These are phyloP conservation scores for Trisateles emortualis DNA, from an alignment of 2,888 invertebrate genomes.

Conservation along the genomic window DNA sequence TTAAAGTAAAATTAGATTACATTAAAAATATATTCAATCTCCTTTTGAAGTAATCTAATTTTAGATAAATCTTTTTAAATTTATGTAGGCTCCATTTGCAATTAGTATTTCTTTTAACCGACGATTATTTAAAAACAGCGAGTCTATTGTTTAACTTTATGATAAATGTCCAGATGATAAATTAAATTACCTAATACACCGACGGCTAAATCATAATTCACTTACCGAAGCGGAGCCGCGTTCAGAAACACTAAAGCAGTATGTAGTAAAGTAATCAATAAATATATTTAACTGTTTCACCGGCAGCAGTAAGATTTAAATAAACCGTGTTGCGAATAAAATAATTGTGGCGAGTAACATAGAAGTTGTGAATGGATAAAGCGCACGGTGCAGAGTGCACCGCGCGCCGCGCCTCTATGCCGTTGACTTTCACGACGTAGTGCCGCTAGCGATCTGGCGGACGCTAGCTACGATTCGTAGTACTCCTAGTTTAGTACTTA, in stretches of 20 bases:
- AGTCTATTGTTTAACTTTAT: not conserved
- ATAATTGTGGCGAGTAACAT: not conserved
- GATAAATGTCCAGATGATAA: not conserved
- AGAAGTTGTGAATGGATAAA: slow-evolving; percentile 4
- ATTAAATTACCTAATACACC: not conserved
- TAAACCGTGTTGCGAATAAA: not conserved
- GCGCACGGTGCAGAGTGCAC: not conserved
- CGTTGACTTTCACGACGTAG: not conserved
- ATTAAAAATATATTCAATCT: too few species aligned
- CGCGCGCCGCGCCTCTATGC: not conserved
- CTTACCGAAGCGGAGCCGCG: not conserved
- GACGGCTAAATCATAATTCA: not conserved
- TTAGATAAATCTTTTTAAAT: too few species aligned
- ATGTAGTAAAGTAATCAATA: not conserved
- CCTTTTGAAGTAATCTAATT: too few species aligned
- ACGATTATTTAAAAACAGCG: too few species aligned
- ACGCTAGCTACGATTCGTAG: not conserved
- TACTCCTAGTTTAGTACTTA: slow-evolving; percentile 4
- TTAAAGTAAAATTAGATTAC: too few species aligned
- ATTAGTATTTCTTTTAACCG: too few species aligned
- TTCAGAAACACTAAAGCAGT: not conserved
- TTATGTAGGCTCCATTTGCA: too few species aligned
- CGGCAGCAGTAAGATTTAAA: not conserved
- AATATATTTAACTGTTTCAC: not conserved
- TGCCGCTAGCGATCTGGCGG: not conserved